A percentile compares a stretch with the other conserved stretches of the same genome.
Evolutionary conservation across 1,140 invertebrate species (phyloP).

Genomic region (Brachionus paranguensis): DNA sequence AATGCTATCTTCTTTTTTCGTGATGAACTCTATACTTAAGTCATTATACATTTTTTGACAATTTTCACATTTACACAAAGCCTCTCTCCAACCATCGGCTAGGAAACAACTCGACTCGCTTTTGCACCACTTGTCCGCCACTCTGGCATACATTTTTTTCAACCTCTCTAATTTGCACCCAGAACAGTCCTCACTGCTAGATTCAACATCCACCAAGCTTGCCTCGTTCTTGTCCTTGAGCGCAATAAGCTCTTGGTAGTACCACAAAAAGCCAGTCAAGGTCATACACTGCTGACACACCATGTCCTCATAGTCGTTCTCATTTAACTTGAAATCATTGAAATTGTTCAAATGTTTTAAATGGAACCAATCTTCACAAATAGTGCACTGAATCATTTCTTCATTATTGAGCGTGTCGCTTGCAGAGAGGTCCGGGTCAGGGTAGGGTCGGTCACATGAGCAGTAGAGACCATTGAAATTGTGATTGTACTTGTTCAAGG

Average conservation of each 20-base stretch:
- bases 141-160: background rate
- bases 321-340: conserved; percentile 57
- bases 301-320: conserved; percentile 67
- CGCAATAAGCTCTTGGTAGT: conserved; percentile 59
- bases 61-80: conserved; percentile 63
- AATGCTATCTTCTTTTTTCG: conserved; percentile 76
- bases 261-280: conserved; percentile 67
- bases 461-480: conserved; percentile 92
- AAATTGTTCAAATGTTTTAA: conserved; percentile 32
- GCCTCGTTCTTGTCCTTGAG: background rate
- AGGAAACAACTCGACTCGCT: conserved; percentile 59
- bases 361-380: conserved; percentile 98
- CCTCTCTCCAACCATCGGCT: conserved; percentile 66
- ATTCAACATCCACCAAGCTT: background rate
- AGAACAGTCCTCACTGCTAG: conserved; percentile 40
- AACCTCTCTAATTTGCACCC: conserved; percentile 39
- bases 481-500: conserved; percentile 52
- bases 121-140: conserved; percentile 47
- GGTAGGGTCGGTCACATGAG: conserved; percentile 84
- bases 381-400: conserved; percentile 90
- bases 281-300: conserved; percentile 64
- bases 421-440: conserved; percentile 72
- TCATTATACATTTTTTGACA: conserved; percentile 54
- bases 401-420: conserved; percentile 62
- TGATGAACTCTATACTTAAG: conserved; percentile 60